Evolutionary conservation across 1,140 invertebrate species (phyloP).

Genomic region (Papilio polyxenes): DNA sequence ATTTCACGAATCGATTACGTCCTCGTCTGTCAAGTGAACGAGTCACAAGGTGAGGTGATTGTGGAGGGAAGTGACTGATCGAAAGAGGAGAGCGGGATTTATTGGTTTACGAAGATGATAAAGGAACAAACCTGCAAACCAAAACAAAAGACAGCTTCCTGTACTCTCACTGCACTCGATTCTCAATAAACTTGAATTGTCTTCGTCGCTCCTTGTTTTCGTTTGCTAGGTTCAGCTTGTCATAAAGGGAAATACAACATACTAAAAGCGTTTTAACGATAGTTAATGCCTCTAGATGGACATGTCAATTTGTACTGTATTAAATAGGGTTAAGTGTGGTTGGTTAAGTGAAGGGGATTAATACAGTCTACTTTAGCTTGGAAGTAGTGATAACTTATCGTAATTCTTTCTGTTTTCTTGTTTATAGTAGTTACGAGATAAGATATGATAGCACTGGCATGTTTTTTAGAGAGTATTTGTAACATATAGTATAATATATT

Average conservation of each 20-base stretch:
- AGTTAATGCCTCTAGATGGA: too few species aligned
- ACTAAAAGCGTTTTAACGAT: too few species aligned
- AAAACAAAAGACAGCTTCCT: background rate
- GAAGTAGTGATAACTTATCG: background rate
- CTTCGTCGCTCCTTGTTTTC: background rate
- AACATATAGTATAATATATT: background rate
- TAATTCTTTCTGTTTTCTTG: conserved; percentile 20
- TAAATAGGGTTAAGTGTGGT: too few species aligned
- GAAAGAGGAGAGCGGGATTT: background rate
- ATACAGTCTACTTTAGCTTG: background rate
- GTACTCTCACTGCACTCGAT: background rate
- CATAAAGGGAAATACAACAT: background rate
- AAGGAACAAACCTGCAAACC: background rate
- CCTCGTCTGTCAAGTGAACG: conserved; percentile 15
- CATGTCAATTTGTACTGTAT: too few species aligned
- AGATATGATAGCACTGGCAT: conserved; percentile 3
- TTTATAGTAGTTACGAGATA: conserved; percentile 15
- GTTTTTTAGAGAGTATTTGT: background rate
- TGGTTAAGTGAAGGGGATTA: background rate
- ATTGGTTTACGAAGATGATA: background rate
- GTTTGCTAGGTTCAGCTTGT: background rate
- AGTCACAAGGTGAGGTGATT: background rate
- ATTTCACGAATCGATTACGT: conserved; percentile 27
- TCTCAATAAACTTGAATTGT: background rate
- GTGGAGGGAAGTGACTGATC: background rate